These are phyloP conservation scores for Pseudomyrmex gracilis DNA, from an alignment of 1,140 invertebrate genomes.

Conservation along the genomic window DNA sequence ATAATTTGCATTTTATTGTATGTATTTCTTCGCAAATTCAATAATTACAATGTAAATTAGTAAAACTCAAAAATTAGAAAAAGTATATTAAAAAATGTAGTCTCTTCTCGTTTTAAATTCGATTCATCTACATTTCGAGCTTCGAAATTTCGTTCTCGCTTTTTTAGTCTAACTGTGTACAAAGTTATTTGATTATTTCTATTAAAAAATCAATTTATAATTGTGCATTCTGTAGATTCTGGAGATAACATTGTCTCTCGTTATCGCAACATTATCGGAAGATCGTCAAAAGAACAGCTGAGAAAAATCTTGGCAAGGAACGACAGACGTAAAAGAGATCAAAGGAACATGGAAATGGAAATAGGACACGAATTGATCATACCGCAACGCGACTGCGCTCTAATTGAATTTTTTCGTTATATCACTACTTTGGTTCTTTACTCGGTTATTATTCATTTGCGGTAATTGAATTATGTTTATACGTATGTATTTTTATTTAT, in stretches of 20 bases:
- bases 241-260: conserved; percentile 64
- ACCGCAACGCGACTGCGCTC: not conserved
- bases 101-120: not conserved
- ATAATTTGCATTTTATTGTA: too few relatives aligned
- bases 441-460: conserved; percentile 32
- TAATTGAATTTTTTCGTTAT: conserved; percentile 44
- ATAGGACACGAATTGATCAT: conserved; percentile 41
- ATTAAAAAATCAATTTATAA: not conserved
- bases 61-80: too few relatives aligned
- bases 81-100: too few relatives aligned
- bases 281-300: conserved; percentile 60
- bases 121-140: not conserved
- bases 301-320: conserved; percentile 55
- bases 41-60: too few relatives aligned
- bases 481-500: not conserved
- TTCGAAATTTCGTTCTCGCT: not conserved
- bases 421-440: conserved; percentile 8
- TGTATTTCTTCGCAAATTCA: too few relatives aligned
- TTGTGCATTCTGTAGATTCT: not conserved
- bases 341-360: conserved; percentile 26
- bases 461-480: conserved; percentile 19
- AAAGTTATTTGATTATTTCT: not conserved
- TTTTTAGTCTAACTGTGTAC: not conserved
- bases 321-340: conserved; percentile 11
- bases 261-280: conserved; percentile 70